These are phyloP conservation scores for Apomyelois bistriatella DNA, from an alignment of 2,888 invertebrate genomes.

Conservation along the genomic window DNA sequence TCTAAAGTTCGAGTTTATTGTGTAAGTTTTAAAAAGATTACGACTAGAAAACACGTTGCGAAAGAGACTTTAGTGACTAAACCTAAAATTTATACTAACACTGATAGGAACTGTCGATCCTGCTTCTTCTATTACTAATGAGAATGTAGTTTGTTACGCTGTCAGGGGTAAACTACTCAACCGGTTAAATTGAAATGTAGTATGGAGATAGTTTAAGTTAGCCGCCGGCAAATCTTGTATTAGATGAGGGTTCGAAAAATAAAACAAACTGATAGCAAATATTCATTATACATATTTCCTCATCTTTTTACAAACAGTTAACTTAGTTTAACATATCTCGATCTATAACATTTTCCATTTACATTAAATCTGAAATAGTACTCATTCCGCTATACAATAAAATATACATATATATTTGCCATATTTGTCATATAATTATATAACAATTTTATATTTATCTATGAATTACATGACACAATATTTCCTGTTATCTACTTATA, in stretches of 20 bases:
- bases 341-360: conserved; percentile 75
- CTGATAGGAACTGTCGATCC: too few relatives aligned
- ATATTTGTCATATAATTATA: conserved; percentile 73
- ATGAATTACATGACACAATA: conserved; percentile 74
- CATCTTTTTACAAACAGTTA: conserved; percentile 79
- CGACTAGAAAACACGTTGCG: too few relatives aligned
- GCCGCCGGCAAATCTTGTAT: conserved; percentile 8
- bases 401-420: conserved; percentile 72
- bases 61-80: too few relatives aligned
- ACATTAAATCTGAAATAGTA: conserved; percentile 74
- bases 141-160: too few relatives aligned
- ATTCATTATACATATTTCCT: conserved; percentile 79
- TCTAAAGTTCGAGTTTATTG: too few relatives aligned
- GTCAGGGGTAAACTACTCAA: too few relatives aligned
- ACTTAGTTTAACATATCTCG: conserved; percentile 76
- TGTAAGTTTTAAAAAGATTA: too few relatives aligned
- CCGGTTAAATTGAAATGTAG: too few relatives aligned
- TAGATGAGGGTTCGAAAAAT: conserved; percentile 33
- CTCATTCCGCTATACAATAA: conserved; percentile 77
- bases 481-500: conserved; percentile 58
- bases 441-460: conserved; percentile 67
- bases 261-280: conserved; percentile 69
- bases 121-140: too few relatives aligned
- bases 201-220: too few relatives aligned
- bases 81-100: too few relatives aligned